Base-by-base conservation (phyloP, 1,140 invertebrate species). In the Magallana gigas region DNA sequence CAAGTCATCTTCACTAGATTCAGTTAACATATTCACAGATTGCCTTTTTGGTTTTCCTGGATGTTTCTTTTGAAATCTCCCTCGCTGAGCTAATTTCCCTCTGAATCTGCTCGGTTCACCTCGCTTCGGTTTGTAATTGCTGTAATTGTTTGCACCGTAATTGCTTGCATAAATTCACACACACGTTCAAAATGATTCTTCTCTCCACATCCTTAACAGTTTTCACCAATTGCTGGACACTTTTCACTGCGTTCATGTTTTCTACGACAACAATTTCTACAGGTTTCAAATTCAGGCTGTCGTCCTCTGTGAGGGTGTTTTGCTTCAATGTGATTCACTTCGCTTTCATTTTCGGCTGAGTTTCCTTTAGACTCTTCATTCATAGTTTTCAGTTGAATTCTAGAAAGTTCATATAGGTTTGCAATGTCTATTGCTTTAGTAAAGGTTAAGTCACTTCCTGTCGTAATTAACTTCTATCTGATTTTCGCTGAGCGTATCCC, bases 101-200 rank as follows among this genome's bases (percentile, higher is more conserved):
- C n/a, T 68, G 62, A 2, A 68, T 16, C 16, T 18, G 18, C n/a
- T 8, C 5, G 16, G 16, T 18, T 18, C 62, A 18, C 16, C 62
- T 68, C 12, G 62, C 7, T 8, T 68, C 1, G 1, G 62, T 14
- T 68, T 85, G 36, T 48, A 48, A 36, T 36, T 16, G 8, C 7
- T 8, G 18, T 7, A 8, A 48, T 5, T 48, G 36, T 48, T 48
- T 48, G 36, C 36, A 48, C 36, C 36, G 36, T 48, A 48, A 4
- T 48, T 48, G 36, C 36, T 48, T 48, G 18, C 8, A 59, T 64
- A 29, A 71, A 81, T 59, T 86, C 58, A 60, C 85, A 86, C 29
- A 86, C 80, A 62, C 64, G 60, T 62, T 58, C 83, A 84, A 62
- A 84, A 64, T 84, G 58, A 64, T 84, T 71, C 18, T 64, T 85